These are phyloP conservation scores for Hoplias malabaricus DNA, from an alignment of 2,113 vertebrate species.

Conservation along the genomic window DNA sequence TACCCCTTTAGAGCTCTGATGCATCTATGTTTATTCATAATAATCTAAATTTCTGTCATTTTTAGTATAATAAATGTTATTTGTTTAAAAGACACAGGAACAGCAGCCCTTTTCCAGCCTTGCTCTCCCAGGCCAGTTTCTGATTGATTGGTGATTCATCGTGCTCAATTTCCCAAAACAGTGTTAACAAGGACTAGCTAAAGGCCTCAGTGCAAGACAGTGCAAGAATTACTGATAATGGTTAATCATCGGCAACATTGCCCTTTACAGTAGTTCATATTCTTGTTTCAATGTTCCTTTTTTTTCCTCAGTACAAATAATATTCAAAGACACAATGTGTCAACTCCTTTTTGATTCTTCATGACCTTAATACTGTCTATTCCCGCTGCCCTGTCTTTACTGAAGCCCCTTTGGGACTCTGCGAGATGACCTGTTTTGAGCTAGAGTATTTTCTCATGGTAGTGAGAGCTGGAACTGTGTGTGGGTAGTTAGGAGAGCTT, in stretches of 20 bases:
- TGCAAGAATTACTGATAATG: neutral
- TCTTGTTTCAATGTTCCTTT: neutral
- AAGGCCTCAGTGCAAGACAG: neutral
- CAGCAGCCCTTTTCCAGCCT: too few relatives aligned
- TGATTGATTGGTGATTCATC: too few relatives aligned
- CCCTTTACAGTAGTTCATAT: neutral
- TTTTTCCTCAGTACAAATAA: too few relatives aligned
- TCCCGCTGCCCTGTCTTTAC: neutral
- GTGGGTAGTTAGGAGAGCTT: conserved; percentile 21
- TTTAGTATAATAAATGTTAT: too few relatives aligned
- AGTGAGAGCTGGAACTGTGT: neutral
- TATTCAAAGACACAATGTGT: neutral
- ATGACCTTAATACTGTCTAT: neutral
- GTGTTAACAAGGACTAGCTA: too few relatives aligned
- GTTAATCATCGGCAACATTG: too few relatives aligned
- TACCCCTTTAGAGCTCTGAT: too few relatives aligned
- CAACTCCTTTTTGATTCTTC: neutral
- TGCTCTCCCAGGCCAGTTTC: too few relatives aligned
- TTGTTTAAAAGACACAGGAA: too few relatives aligned
- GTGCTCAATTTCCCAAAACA: too few relatives aligned
- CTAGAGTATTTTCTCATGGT: neutral
- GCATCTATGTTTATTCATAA: too few relatives aligned
- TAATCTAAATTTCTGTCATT: too few relatives aligned
- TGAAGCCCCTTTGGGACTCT: neutral
- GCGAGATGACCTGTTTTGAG: neutral